Evolutionary conservation across 1,140 invertebrate species (phyloP), one percentile per base, ranked within the genome.

Genomic region (Scaptomyza pallida): DNA sequence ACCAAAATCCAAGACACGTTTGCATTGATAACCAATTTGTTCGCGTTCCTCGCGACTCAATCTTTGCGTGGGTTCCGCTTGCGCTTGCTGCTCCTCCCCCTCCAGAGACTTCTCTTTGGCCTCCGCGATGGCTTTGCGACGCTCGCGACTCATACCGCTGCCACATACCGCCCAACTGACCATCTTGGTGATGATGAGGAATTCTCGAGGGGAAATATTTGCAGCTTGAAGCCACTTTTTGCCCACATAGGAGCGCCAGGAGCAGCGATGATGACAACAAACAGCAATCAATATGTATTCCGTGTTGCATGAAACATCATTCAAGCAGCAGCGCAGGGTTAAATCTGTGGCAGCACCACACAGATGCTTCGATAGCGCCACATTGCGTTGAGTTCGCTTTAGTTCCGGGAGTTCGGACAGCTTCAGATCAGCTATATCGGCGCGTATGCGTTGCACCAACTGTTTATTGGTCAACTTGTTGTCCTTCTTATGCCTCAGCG

Each of bases 161-260:
- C 96, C 95, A 92, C 96, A 97, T 15, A 96, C 96, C 0, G 96
- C 96, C 97, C 96, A 97, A 80, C 96, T 96, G 6, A 95, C 95
- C 47, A 98, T 93, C 60, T 95, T 95, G 54, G 94, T 94, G 72
- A 97, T 93, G 23, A 96, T 92, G 59, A 94, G 92, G 92, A 97
- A 97, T 47, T 97, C 94, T n/a, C 93, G 89, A 0, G 82, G 76
- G 1, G 78, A 92, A 17, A 97, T 93, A 3, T 93, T 93, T 68
- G 94, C 79, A 33, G 92, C 78, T 91, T 93, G 72, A 56, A 93
- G 91, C 45, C 79, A 95, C 1, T 92, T 47, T 78, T 94, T 94
- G 2, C 95, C 97, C 26, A 94, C 93, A 90, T 96, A 97, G 0
- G 93, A 90, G 19, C 90, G 89, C 93, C 95, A 97, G 30, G 94